Conservation (phyloP, 2,113 vertebrate genomes). For the Deroptyus accipitrinus region DNA sequence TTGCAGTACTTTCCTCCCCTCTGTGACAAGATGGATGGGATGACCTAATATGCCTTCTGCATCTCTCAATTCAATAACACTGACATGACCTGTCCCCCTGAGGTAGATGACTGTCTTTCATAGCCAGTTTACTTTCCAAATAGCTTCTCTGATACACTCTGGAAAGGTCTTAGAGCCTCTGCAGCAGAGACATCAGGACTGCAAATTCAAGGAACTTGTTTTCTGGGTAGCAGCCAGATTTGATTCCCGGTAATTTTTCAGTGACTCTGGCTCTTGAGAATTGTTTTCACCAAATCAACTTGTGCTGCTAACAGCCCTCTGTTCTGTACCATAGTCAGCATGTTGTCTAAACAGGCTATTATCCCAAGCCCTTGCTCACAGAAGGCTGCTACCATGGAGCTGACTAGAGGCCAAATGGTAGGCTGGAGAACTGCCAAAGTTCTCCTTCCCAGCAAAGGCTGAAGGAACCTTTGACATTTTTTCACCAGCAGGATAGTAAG, state of each 20-base stretch:
- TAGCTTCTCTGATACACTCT: not conserved
- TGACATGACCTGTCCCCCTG: not conserved
- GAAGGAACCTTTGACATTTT: slow-evolving; percentile 57
- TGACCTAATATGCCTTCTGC: not conserved
- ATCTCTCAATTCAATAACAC: not conserved
- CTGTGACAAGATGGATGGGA: not conserved
- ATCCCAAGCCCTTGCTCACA: not conserved
- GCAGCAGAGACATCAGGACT: not conserved
- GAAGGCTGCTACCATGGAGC: slow-evolving; percentile 63
- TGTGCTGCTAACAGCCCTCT: slow-evolving; percentile 22
- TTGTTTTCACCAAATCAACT: slow-evolving; percentile 55
- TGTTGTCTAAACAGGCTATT: slow-evolving; percentile 68
- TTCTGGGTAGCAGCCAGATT: slow-evolving; percentile 10
- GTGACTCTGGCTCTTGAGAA: not conserved
- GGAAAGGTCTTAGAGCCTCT: not conserved
- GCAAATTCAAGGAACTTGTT: not conserved
- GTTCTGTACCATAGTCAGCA: slow-evolving; percentile 52
- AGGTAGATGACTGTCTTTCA: not conserved
- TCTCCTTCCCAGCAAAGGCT: slow-evolving; percentile 53
- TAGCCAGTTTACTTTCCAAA: not conserved
- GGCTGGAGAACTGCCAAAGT: slow-evolving; percentile 65
- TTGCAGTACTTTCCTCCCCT: not conserved
- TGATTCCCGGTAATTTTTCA: slow-evolving; percentile 49
- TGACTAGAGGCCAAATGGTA: slow-evolving; percentile 62
- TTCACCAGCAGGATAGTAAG: slow-evolving; percentile 22